Percentiles rank a stretch among this genome's conserved stretches.
Evolutionary conservation across 35 echinoderm and acorn worm genomes (phyloP).

Genomic region (Heliocidaris erythrogramma): DNA sequence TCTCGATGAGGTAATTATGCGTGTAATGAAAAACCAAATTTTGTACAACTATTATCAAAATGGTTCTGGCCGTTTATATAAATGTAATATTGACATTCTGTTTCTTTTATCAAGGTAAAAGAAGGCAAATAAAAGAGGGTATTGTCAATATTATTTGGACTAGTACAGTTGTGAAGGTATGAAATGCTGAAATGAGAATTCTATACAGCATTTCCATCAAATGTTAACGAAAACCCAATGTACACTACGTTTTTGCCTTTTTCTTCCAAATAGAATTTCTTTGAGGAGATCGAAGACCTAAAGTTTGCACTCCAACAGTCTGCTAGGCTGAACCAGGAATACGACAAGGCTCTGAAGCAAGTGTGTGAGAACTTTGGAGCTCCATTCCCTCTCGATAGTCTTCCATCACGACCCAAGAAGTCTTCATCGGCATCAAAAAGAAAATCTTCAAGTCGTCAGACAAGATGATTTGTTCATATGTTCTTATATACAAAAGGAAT

Average conservation of each 20-base stretch:
- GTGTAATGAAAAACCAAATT: too few species aligned
- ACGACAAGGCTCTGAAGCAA: constrained; percentile 73
- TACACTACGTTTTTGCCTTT: neutral
- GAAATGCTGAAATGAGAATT: too few species aligned
- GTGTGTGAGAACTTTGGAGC: constrained; percentile 81
- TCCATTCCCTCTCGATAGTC: constrained; percentile 63
- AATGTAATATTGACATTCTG: too few species aligned
- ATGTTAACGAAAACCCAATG: neutral
- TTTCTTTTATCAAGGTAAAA: too few species aligned
- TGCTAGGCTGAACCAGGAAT: constrained; percentile 92
- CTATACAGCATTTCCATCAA: neutral
- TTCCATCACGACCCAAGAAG: neutral
- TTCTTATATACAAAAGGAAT: too few species aligned
- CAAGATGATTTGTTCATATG: neutral
- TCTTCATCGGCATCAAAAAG: constrained; percentile 20
- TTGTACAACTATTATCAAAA: too few species aligned
- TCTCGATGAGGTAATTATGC: constrained; percentile 77
- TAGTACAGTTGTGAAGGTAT: too few species aligned
- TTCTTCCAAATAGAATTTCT: constrained; percentile 75
- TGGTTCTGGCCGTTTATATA: too few species aligned
- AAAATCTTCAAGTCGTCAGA: neutral
- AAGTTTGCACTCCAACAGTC: constrained; percentile 96
- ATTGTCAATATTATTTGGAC: too few species aligned
- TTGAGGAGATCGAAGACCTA: constrained; percentile 98
- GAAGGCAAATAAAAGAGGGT: too few species aligned